Conservation (phyloP, 2,888 invertebrate species). For the Archips xylosteana region DNA sequence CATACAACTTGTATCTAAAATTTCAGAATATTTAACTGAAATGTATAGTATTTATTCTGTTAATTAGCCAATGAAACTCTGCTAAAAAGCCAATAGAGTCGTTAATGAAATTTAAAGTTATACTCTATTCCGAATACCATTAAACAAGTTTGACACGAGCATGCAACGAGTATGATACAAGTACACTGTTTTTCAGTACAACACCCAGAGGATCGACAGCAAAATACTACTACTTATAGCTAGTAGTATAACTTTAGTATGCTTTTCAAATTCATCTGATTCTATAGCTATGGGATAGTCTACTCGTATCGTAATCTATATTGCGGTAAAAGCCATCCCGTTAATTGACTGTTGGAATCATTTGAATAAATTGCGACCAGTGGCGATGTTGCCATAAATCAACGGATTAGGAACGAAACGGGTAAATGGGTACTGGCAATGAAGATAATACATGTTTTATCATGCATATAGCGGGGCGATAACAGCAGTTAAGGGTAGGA, state of each 20-base stretch:
- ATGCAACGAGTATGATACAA: background rate
- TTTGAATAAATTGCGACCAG: slow-evolving; percentile 81
- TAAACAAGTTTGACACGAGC: background rate
- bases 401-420: slow-evolving; percentile 79
- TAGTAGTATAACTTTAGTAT: too few relatives aligned
- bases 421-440: slow-evolving; percentile 80
- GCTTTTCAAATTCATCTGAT: background rate
- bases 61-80: slow-evolving; percentile 14
- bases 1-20: background rate
- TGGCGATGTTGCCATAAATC: slow-evolving; percentile 84
- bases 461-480: slow-evolving; percentile 83
- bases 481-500: slow-evolving; percentile 79
- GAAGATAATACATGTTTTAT: slow-evolving; percentile 81
- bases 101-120: slow-evolving; percentile 13
- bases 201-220: too few relatives aligned
- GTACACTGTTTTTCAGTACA: background rate
- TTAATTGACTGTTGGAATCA: slow-evolving; percentile 84
- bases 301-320: slow-evolving; percentile 46
- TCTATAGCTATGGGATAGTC: background rate
- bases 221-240: too few relatives aligned
- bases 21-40: slow-evolving; percentile 13
- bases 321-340: slow-evolving; percentile 75
- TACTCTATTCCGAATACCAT: background rate
- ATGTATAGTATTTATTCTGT: slow-evolving; percentile 12
- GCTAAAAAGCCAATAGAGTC: slow-evolving; percentile 6